Base-by-base conservation (phyloP, 2,797 vertebrate genomes). In the Pempheris klunzingeri region DNA sequence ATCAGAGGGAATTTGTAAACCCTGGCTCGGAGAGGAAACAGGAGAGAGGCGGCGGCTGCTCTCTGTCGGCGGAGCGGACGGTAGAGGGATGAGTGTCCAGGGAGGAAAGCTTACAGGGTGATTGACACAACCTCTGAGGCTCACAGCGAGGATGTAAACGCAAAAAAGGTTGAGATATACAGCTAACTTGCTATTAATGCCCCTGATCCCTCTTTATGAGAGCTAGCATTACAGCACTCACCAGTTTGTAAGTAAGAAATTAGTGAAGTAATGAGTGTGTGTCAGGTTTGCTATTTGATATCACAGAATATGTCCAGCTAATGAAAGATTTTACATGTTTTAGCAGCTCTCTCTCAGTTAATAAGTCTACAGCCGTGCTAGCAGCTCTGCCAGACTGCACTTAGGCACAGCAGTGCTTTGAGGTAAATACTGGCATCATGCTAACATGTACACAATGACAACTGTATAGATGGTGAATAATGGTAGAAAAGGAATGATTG, bases 1-100 rank as follows among this genome's bases (percentile, higher is more conserved):
- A 92, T 92, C 91, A 89, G 82, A 71, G 74, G 71, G 88, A 92
- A 90, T 93, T 88, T 91, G 90, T 92, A 90, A 92, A 90, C 81
- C 18, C 47, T 54, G 74, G 85, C 86, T 69, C 12, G 1, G 59
- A 77, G 81, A 82, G 79, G 84, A 85, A 90, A 71, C 74, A 17
- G 82, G 72, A 84, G 72, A 84, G 81, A 84, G 74, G 80, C 3
- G 44, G 81, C 43, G 66, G 58, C 82, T 68, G 77, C 77, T 78
- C 66, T 79, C 52, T 71, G 83, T 30, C 38, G 15, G 55, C 55
- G 0, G 70, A 46, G 58, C 55, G 47, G 62, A 50, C 36, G 26
- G 24, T 2, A 74, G 81, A 86, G 54, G 50, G 73, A 84, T 70
- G 84, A 69, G 73, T 5, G 26, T 76, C 71, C 24, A 1, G 82